A percentile compares a stretch with the other conserved stretches of the same genome.
These are phyloP conservation scores for Gobio occitaniae DNA, from an alignment of 2,797 vertebrate species.

Conservation along the genomic window DNA sequence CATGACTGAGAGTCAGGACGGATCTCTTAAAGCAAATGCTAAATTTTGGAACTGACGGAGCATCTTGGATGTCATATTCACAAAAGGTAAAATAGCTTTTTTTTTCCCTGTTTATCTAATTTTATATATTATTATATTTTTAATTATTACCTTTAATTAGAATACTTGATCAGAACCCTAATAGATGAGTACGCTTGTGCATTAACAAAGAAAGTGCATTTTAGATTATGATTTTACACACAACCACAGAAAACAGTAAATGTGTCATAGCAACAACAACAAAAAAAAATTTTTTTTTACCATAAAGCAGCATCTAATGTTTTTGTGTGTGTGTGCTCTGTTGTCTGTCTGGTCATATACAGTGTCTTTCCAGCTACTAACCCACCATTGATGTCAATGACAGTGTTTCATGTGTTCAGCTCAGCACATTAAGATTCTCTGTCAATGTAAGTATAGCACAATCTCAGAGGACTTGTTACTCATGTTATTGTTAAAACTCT, in stretches of 20 bases:
- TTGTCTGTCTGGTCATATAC: not conserved
- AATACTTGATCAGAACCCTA: not conserved
- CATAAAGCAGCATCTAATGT: not conserved
- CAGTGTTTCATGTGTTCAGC: not conserved
- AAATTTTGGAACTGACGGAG: not conserved
- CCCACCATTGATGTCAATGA: not conserved
- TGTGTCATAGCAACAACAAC: no score
- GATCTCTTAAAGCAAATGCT: not conserved
- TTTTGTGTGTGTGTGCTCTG: not conserved
- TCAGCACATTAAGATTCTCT: slow-evolving; percentile 5
- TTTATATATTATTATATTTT: not conserved
- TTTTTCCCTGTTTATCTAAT: not conserved
- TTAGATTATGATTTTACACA: not conserved
- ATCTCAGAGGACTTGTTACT: not conserved
- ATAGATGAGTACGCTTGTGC: not conserved
- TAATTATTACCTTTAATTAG: not conserved
- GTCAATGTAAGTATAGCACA: slow-evolving; percentile 22
- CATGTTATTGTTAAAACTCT: not conserved
- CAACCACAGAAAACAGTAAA: not conserved
- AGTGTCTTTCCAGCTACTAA: not conserved
- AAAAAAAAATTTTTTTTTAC: not conserved
- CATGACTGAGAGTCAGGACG: not conserved
- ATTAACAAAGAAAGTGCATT: not conserved
- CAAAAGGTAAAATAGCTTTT: slow-evolving; percentile 9
- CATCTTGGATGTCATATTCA: not conserved